Base-by-base conservation (phyloP, 2,797 vertebrate genomes). In the Pseudochirops cupreus region DNA sequence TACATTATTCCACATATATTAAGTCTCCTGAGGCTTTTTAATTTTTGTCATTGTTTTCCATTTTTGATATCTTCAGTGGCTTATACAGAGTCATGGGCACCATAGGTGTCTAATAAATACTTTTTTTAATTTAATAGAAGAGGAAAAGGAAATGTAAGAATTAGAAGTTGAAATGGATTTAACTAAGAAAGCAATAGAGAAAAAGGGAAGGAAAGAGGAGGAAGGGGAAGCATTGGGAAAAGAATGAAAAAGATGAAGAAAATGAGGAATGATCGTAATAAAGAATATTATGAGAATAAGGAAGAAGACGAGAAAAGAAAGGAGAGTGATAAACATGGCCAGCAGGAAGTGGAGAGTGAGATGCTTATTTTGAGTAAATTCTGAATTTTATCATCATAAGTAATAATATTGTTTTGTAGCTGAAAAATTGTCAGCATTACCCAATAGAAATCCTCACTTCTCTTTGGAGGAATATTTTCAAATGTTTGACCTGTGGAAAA, bases 381-480 rank as follows among this genome's bases (percentile, higher is more conserved):
- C 2, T 96, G 54, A 92, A 59, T 94, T 95, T 91, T 67, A 95
- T 94, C n/a, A 93, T 55, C n/a, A 58, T 33, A 94, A 96, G 18
- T 18, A 92, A 94, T 46, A 87, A 91, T 59, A 55, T 91, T 94
- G 3, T 28, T 92, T 29, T 91, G 39, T 26, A 82, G 54, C 57
- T 91, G 54, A 87, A 96, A 96, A 94, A 21, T 46, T 95, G 93
- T 94, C 95, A 95, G 11, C 50, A 93, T 91, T 96, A 82, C 74
- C 91, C 92, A 96, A 50, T 55, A 91, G 92, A 94, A 90, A 67
- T 18, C n/a, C 9, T 50, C 55, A 90, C 92, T 96, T 93, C 95
- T 93, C 95, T 87, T 97, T 97, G 92, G 94, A 97, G 97, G 33
- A 53, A 59, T 56, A 95, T 67, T 95, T 96, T 96, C 82, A 96